Percentiles rank a stretch among this genome's conserved stretches.
Evolutionary conservation across 2,113 vertebrate species (phyloP).

Genomic region (Solea senegalensis): DNA sequence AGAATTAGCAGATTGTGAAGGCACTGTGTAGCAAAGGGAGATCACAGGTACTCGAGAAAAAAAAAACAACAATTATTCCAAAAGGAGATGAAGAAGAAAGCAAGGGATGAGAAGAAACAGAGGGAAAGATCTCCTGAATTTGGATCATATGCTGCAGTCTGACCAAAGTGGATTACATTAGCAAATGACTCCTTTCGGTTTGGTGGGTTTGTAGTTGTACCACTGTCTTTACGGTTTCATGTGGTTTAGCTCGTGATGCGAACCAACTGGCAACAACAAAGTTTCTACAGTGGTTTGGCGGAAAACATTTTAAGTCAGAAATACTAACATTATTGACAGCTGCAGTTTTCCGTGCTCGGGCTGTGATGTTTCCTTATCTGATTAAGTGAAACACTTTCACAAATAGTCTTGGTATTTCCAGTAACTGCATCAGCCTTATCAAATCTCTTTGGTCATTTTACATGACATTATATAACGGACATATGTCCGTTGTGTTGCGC

Average conservation of each 20-base stretch:
- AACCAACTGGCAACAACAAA: background rate
- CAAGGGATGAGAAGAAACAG: background rate
- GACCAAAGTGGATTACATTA: background rate
- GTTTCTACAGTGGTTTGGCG: background rate
- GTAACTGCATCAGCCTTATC: too few species aligned
- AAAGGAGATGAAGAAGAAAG: conserved; percentile 20
- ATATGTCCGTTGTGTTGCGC: too few species aligned
- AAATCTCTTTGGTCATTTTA: too few species aligned
- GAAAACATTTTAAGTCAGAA: background rate
- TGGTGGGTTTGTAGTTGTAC: background rate
- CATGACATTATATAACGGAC: too few species aligned
- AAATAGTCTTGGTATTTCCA: too few species aligned
- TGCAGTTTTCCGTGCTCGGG: too few species aligned
- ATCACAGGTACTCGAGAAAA: conserved; percentile 46
- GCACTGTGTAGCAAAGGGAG: conserved; percentile 52
- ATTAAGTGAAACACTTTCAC: too few species aligned
- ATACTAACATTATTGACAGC: too few species aligned
- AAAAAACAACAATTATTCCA: conserved; percentile 26
- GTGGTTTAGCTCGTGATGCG: background rate
- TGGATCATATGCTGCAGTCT: conserved; percentile 1
- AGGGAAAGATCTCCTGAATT: conserved; percentile 14
- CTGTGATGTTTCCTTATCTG: too few species aligned
- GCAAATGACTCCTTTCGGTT: background rate
- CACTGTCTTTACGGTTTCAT: background rate
- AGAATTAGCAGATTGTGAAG: conserved; percentile 74